Conservation (phyloP, 2,113 vertebrate species). For the Oophaga pumilio region DNA sequence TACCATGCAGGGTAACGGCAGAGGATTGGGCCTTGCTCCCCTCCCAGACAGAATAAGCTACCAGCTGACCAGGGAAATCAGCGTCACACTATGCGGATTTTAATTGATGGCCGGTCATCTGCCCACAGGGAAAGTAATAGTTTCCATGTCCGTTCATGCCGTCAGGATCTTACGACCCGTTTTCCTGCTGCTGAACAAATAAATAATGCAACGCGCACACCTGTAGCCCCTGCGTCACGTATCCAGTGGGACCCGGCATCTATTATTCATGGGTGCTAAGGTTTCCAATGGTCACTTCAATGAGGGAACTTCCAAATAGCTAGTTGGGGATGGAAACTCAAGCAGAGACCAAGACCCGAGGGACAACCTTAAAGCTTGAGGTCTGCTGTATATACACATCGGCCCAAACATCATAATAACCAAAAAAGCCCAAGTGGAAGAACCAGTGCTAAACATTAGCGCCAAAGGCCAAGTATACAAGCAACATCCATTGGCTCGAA, state of each 20-base stretch:
- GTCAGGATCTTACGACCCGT: conserved; percentile 8
- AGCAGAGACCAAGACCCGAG: neutral
- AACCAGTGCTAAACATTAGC: neutral
- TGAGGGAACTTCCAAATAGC: neutral
- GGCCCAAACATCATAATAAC: neutral
- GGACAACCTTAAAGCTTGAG: neutral
- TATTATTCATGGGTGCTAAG: conserved; percentile 41
- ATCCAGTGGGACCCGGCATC: conserved; percentile 1
- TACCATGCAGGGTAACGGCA: neutral
- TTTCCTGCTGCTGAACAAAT: conserved; percentile 49
- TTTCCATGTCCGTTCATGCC: neutral
- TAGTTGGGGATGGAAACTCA: neutral
- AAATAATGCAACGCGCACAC: conserved; percentile 39
- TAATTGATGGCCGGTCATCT: neutral
- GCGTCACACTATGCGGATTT: neutral
- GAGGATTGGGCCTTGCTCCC: neutral
- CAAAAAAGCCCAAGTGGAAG: neutral
- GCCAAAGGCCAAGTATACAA: neutral
- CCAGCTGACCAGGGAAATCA: neutral
- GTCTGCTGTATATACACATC: neutral
- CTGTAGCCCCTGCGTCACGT: neutral
- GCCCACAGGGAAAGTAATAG: neutral
- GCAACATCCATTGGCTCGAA: too few relatives aligned
- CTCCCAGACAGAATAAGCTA: neutral
- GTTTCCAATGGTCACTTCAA: conserved; percentile 46